Percentiles rank a stretch among this genome's conserved stretches.
Evolutionary conservation across 1,140 invertebrate genomes (phyloP).

Genomic region (Drosophila kohkoa): DNA sequence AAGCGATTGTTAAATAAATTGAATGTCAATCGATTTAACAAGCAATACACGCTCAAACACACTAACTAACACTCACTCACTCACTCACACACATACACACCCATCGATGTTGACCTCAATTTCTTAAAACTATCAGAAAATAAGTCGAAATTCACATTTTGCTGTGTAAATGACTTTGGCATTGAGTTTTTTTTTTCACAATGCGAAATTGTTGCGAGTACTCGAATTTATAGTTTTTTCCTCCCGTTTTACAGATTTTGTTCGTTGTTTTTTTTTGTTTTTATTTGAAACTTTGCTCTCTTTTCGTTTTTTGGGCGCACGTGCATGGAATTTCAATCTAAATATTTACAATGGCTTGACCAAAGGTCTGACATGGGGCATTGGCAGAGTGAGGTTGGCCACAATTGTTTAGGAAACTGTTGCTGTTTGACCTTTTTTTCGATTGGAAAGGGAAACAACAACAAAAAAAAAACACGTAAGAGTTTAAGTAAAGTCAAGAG

Average conservation of each 20-base stretch:
- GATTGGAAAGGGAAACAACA: not conserved
- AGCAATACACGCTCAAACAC: slow-evolving; percentile 4
- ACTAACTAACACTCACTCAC: slow-evolving; percentile 3
- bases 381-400: not conserved
- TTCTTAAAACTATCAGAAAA: slow-evolving; percentile 38
- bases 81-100: not conserved
- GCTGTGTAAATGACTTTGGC: slow-evolving; percentile 60
- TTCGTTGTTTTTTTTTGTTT: too few relatives aligned
- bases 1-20: slow-evolving; percentile 41
- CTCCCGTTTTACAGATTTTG: too few relatives aligned
- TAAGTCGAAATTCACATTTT: slow-evolving; percentile 41
- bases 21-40: slow-evolving; percentile 38
- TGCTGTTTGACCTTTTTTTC: slow-evolving; percentile 45
- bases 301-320: slow-evolving; percentile 33
- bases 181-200: slow-evolving; percentile 43
- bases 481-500: not conserved
- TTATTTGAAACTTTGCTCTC: too few relatives aligned
- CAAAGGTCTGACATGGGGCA: slow-evolving; percentile 7
- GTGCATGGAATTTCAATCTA: slow-evolving; percentile 44
- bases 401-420: slow-evolving; percentile 46
- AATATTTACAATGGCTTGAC: slow-evolving; percentile 34
- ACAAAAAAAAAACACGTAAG: not conserved
- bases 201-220: slow-evolving; percentile 34
- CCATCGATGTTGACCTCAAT: slow-evolving; percentile 31
- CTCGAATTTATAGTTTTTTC: slow-evolving; percentile 39